phyloP scores from a whole-genome alignment of 2,888 invertebrate genomes.

The Galerucella pusilla region DNA sequence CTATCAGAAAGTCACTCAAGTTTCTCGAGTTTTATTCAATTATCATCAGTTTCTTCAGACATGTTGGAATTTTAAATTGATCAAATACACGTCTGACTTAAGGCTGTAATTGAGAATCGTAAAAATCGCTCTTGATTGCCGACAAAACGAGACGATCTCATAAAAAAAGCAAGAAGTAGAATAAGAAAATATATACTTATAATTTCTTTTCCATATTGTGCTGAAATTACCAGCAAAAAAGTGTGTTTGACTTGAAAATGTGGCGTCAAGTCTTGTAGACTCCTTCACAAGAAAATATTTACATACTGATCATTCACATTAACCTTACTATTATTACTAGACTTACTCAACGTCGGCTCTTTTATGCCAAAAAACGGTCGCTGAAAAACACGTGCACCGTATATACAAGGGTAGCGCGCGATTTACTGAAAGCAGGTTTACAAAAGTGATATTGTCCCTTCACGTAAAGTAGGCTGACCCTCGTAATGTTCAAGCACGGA shows the following conservation, averaged over 20 bases:
- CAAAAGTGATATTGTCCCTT: too few species aligned
- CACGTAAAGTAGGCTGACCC: neutral
- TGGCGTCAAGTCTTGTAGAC: too few species aligned
- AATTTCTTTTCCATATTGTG: neutral
- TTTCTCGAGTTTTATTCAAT: neutral
- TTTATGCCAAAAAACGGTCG: too few species aligned
- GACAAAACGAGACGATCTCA: neutral
- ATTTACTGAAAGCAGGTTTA: too few species aligned
- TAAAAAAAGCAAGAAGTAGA: neutral
- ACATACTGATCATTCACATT: too few species aligned
- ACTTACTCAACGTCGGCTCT: too few species aligned
- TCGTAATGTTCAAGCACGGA: neutral
- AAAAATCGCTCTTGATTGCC: neutral
- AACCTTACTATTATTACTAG: too few species aligned
- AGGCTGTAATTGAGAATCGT: neutral
- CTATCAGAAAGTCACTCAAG: neutral
- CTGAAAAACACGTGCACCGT: too few species aligned
- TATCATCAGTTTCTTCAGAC: conserved; percentile 5
- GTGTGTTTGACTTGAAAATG: too few species aligned
- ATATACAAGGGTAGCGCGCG: too few species aligned
- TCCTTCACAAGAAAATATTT: too few species aligned
- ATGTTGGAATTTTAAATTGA: conserved; percentile 4
- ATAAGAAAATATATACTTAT: neutral
- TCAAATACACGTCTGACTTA: neutral
- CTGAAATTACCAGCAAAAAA: neutral